Evolutionary conservation across 2,888 invertebrate species (phyloP).

Genomic region (Gortyna flavago): DNA sequence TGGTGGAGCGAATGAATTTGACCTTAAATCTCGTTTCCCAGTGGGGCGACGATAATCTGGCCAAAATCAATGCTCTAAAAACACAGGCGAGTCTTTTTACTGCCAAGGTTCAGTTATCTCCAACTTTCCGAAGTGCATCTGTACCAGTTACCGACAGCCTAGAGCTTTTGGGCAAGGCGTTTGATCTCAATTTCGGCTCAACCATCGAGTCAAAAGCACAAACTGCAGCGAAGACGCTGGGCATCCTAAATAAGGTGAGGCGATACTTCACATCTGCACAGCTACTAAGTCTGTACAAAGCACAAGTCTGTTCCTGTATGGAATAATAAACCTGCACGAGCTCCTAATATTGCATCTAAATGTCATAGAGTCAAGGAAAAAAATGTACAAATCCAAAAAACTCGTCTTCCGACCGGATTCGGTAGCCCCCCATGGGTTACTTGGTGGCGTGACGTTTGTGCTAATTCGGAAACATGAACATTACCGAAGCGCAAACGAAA

Average conservation of each 20-base stretch:
- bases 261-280: too few species aligned
- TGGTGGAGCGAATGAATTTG: background rate
- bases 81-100: background rate
- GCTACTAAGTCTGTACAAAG: too few species aligned
- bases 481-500: background rate
- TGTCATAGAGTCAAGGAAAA: too few species aligned
- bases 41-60: background rate
- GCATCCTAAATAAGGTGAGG: too few species aligned
- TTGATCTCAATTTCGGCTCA: too few species aligned
- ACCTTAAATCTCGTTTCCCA: background rate
- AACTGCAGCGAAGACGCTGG: too few species aligned
- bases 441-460: background rate
- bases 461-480: conserved; percentile 1
- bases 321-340: too few species aligned
- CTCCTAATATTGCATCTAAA: too few species aligned
- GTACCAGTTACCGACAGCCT: background rate
- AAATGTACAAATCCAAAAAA: too few species aligned
- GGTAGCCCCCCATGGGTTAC: background rate
- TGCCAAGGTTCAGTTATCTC: background rate
- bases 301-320: too few species aligned
- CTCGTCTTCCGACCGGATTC: too few species aligned
- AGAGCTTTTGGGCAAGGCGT: background rate
- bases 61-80: background rate
- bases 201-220: too few species aligned
- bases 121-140: background rate